These are phyloP conservation scores for Rhynchonycteris naso DNA, from an alignment of 2,797 vertebrate genomes.

Conservation along the genomic window DNA sequence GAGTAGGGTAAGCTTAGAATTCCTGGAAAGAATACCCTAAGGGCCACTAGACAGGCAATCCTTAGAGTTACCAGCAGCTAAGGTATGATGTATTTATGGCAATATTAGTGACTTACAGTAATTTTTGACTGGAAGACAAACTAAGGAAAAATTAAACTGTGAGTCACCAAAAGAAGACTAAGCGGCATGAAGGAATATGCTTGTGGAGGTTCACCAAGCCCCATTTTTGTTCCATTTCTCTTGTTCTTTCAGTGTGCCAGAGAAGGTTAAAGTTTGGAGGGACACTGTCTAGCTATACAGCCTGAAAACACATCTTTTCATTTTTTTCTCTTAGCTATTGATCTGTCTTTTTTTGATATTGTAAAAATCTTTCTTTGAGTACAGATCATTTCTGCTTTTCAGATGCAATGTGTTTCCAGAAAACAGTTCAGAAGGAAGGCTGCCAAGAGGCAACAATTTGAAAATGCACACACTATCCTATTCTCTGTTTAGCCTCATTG, in stretches of 20 bases:
- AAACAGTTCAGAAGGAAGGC: background rate
- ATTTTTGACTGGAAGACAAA: background rate
- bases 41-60: background rate
- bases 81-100: background rate
- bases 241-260: background rate
- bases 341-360: slow-evolving; percentile 32
- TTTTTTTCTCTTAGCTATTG: background rate
- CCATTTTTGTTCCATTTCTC: background rate
- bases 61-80: background rate
- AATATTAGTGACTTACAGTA: background rate
- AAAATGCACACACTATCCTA: background rate
- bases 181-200: background rate
- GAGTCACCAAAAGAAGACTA: background rate
- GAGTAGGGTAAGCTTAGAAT: background rate
- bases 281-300: background rate
- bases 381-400: slow-evolving; percentile 1
- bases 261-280: background rate
- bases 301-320: background rate
- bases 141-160: background rate
- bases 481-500: background rate
- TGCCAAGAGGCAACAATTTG: background rate
- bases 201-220: background rate
- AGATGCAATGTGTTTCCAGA: background rate
- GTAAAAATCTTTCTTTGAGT: background rate
- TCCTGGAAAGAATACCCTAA: background rate